Conservation (phyloP, 2,888 invertebrate genomes). For the Xanthia icteritia region DNA sequence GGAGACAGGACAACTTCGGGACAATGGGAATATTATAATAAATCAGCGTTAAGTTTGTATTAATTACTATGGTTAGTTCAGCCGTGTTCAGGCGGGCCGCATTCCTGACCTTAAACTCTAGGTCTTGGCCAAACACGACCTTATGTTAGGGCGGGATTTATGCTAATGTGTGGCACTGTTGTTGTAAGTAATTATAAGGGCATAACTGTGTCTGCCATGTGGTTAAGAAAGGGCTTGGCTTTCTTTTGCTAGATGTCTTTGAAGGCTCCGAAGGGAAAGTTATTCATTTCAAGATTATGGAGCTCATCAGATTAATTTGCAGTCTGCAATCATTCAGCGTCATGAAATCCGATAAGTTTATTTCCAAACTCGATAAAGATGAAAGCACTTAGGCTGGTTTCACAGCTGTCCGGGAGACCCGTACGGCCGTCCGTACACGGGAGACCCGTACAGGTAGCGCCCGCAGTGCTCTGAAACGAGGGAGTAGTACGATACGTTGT, state of each 20-base stretch:
- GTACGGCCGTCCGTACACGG: too few relatives aligned
- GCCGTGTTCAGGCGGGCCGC: slow-evolving; percentile 47
- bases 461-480: too few relatives aligned
- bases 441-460: too few relatives aligned
- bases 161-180: slow-evolving; percentile 31
- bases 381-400: too few relatives aligned
- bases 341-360: neutral
- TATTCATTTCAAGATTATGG: neutral
- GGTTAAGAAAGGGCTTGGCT: slow-evolving; percentile 15
- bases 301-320: neutral
- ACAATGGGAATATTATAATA: slow-evolving; percentile 75
- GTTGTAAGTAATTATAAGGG: slow-evolving; percentile 34
- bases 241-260: neutral
- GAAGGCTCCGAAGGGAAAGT: slow-evolving; percentile 16
- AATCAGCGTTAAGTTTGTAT: slow-evolving; percentile 64
- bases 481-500: too few relatives aligned
- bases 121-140: slow-evolving; percentile 24
- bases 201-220: neutral
- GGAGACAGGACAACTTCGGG: slow-evolving; percentile 65
- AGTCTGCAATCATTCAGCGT: neutral
- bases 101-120: slow-evolving; percentile 53
- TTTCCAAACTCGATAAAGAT: too few relatives aligned
- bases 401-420: too few relatives aligned
- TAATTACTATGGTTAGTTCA: slow-evolving; percentile 59
- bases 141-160: slow-evolving; percentile 32